A percentile compares a stretch with the other conserved stretches of the same genome.
These are phyloP conservation scores for Xiphias gladius DNA, from an alignment of 2,113 vertebrate genomes.

Conservation along the genomic window DNA sequence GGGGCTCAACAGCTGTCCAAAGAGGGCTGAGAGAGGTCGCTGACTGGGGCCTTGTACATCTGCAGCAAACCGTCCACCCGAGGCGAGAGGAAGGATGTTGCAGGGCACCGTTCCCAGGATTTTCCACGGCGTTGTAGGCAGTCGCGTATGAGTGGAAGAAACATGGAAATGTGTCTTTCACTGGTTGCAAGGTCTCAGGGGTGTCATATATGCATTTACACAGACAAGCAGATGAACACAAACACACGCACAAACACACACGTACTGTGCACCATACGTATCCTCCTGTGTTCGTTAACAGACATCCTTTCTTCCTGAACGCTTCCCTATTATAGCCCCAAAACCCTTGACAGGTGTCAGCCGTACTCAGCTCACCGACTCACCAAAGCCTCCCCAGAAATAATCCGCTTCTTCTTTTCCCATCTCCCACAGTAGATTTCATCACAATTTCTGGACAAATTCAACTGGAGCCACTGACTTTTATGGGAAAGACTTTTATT, in stretches of 20 bases:
- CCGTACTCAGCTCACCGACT: conserved; percentile 74
- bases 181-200: conserved; percentile 39
- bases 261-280: conserved; percentile 37
- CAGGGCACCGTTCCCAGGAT: conserved; percentile 49
- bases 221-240: conserved; percentile 37
- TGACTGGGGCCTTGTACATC: conserved; percentile 55
- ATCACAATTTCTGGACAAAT: conserved; percentile 80
- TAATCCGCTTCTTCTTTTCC: conserved; percentile 69
- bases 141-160: conserved; percentile 41
- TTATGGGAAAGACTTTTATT: conserved; percentile 78
- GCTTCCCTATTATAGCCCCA: conserved; percentile 76
- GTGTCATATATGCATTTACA: conserved; percentile 54
- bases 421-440: conserved; percentile 77
- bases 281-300: conserved; percentile 72
- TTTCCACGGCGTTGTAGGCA: conserved; percentile 37
- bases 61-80: conserved; percentile 42
- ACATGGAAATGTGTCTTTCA: conserved; percentile 59
- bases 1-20: conserved; percentile 66
- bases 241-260: conserved; percentile 37
- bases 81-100: conserved; percentile 33
- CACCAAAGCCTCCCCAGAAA: conserved; percentile 78
- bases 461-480: conserved; percentile 73
- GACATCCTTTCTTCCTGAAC: conserved; percentile 74
- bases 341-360: conserved; percentile 83
- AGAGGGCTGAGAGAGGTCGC: conserved; percentile 65